phyloP scores from a whole-genome alignment of 2,113 vertebrate genomes.

The Hippocampus mohnikei region DNA sequence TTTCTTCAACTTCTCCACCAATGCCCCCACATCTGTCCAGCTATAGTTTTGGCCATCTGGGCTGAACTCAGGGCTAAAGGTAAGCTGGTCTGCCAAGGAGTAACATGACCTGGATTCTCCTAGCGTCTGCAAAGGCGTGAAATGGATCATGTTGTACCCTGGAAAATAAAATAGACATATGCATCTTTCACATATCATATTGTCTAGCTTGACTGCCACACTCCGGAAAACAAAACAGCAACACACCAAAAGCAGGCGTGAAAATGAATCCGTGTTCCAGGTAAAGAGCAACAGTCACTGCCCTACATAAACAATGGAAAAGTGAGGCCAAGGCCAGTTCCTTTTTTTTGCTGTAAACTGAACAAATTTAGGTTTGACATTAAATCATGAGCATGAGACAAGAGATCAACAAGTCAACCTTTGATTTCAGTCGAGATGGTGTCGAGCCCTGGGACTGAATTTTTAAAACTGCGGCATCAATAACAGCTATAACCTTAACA shows the following conservation, averaged over 20 bases:
- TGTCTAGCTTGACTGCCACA: too few species aligned
- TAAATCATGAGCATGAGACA: too few species aligned
- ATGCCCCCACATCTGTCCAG: conserved; percentile 50
- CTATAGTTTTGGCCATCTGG: conserved; percentile 28
- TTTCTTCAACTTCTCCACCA: conserved; percentile 54
- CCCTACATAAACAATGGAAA: too few species aligned
- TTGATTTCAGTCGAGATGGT: too few species aligned
- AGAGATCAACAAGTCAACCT: too few species aligned
- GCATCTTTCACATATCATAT: background rate
- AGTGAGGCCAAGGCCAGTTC: too few species aligned
- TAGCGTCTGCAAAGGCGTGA: conserved; percentile 66
- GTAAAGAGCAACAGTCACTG: background rate
- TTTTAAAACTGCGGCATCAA: too few species aligned
- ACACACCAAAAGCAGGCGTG: background rate
- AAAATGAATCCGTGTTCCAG: background rate
- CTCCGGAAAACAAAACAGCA: background rate
- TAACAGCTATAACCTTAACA: too few species aligned
- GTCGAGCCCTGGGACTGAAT: too few species aligned
- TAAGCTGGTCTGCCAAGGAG: conserved; percentile 65
- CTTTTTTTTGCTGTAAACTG: too few species aligned
- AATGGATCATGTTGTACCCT: conserved; percentile 65
- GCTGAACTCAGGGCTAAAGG: conserved; percentile 60
- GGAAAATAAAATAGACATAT: background rate
- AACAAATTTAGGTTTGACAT: too few species aligned
- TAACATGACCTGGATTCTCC: conserved; percentile 67